Evolutionary conservation across 2,797 vertebrate species (phyloP), one percentile per base, ranked within the genome.

Genomic region (Odontamblyopus lacepedii): DNA sequence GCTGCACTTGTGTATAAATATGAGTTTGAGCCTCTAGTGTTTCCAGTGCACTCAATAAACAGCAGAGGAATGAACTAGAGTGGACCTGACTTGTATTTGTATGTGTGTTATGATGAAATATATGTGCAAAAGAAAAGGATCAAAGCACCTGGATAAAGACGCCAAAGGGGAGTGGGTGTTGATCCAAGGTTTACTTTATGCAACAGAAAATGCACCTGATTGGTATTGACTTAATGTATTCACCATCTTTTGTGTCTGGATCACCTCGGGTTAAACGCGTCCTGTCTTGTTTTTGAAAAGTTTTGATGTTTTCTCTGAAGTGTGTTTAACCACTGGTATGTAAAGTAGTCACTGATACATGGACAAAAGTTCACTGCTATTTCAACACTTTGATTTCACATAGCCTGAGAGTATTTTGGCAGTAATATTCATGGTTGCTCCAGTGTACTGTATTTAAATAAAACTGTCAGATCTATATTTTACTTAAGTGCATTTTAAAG

Each of bases 201-300:
- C 30, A 60, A 48, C 55, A 69, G 56, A 65, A 50, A 73, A 67
- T 48, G 74, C 32, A 23, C 38, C 15, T 48, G 63, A 66, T 73
- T 41, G 63, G 50, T 64, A n/a, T 41, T 67, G 48, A 53, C 64
- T 44, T 50, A n/a, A 63, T 51, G 27, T 27, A 30, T 67, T 9
- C 48, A 53, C 6, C 59, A 29, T 23, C 18, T 35, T 62, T 18
- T 64, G 50, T 29, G 23, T 9, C 9, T 9, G 27, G 57, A 63
- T 41, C 3, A 38, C 48, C 5, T 67, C 56, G 6, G 63, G 55
- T 23, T 29, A 18, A 4, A 29, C 32, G 29, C 11, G 9, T 23
- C 23, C 60, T 26, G 41, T 5, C 32, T 4, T 50, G 4, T 59
- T 61, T 44, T 9, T 32, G 30, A 29, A 26, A 29, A 48, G 56